These are phyloP conservation scores for Cephus nigrinus DNA, from an alignment of 2,888 invertebrate species.

Conservation along the genomic window DNA sequence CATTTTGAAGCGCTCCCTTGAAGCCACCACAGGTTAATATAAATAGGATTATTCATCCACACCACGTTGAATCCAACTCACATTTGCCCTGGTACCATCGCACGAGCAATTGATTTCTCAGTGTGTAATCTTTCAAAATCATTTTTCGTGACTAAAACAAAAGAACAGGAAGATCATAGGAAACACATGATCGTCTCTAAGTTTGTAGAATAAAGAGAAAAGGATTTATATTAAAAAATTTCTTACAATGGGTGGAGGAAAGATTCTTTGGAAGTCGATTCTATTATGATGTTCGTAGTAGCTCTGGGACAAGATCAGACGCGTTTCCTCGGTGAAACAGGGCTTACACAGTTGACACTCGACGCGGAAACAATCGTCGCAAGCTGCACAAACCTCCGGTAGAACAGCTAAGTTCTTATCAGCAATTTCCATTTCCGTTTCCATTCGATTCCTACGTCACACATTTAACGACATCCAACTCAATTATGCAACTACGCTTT, in stretches of 20 bases:
- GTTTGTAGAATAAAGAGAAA: too few species aligned
- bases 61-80: constrained; percentile 82
- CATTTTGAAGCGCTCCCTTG: too few species aligned
- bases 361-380: constrained; percentile 73
- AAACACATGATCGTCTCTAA: too few species aligned
- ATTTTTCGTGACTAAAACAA: constrained; percentile 58
- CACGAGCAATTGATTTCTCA: constrained; percentile 79
- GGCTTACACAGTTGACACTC: constrained; percentile 83
- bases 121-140: constrained; percentile 70
- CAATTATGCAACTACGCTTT: constrained; percentile 2
- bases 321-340: constrained; percentile 76
- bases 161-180: constrained; percentile 28
- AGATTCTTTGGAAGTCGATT: constrained; percentile 83
- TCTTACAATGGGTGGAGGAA: constrained; percentile 78
- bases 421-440: constrained; percentile 76
- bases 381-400: constrained; percentile 74
- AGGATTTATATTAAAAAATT: constrained; percentile 20
- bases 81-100: constrained; percentile 94
- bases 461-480: constrained; percentile 4
- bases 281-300: constrained; percentile 84
- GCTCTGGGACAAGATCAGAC: constrained; percentile 73
- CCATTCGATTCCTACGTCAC: constrained; percentile 64
- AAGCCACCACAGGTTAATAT: too few species aligned
- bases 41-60: constrained; percentile 59
- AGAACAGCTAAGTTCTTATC: constrained; percentile 84